phyloP scores from a whole-genome alignment of 1,140 invertebrate species.

The Antheraea mylitta region DNA sequence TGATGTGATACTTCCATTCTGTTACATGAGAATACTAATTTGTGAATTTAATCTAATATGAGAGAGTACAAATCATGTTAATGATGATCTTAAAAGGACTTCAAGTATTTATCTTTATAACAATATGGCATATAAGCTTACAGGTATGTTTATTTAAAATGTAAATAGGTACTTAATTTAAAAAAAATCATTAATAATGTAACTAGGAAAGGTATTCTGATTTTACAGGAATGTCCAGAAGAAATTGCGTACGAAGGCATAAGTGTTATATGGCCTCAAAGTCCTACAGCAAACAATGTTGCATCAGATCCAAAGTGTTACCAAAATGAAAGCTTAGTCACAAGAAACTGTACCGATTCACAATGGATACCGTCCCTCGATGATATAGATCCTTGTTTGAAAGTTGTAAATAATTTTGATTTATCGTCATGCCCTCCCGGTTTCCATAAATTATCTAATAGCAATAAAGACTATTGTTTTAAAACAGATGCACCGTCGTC shows the following conservation, averaged over 20 bases:
- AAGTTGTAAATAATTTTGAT: conserved; percentile 42
- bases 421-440: conserved; percentile 47
- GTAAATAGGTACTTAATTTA: too few species aligned
- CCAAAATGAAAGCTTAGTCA: conserved; percentile 40
- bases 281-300: conserved; percentile 34
- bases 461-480: conserved; percentile 52
- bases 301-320: conserved; percentile 51
- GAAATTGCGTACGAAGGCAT: conserved; percentile 42
- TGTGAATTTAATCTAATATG: not conserved
- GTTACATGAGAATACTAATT: not conserved
- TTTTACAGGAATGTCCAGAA: conserved; percentile 48
- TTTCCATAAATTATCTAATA: conserved; percentile 46
- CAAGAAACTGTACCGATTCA: conserved; percentile 43
- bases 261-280: conserved; percentile 48
- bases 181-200: too few species aligned
- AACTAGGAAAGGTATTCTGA: not conserved
- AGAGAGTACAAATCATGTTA: not conserved
- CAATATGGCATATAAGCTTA: not conserved
- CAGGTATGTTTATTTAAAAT: not conserved
- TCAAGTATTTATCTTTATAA: not conserved
- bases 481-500: conserved; percentile 36
- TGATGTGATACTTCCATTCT: conserved; percentile 1
- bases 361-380: conserved; percentile 39
- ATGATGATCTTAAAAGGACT: not conserved
- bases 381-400: conserved; percentile 39